A percentile compares a stretch with the other conserved stretches of the same genome.
Evolutionary conservation across 2,797 vertebrate species (phyloP).

Genomic region (Threskiornis aethiopicus): DNA sequence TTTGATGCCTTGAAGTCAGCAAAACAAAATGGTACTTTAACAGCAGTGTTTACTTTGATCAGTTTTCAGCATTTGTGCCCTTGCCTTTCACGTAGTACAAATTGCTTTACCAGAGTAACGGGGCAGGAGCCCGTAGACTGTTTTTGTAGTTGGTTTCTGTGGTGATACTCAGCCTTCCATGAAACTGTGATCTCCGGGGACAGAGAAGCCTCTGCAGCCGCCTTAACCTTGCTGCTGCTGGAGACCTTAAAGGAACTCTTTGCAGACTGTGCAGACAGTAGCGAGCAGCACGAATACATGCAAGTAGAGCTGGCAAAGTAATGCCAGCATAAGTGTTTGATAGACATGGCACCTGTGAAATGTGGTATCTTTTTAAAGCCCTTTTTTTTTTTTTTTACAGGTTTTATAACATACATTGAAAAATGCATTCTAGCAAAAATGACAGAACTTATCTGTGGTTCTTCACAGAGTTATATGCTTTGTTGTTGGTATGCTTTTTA

Average conservation of each 20-base stretch:
- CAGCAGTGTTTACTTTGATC: constrained; percentile 76
- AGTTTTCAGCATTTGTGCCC: constrained; percentile 76
- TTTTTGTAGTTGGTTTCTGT: constrained; percentile 83
- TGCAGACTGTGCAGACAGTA: not conserved
- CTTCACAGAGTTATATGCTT: not conserved
- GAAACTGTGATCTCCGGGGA: constrained; percentile 73
- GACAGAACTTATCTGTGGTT: not conserved
- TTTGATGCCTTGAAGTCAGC: constrained; percentile 67
- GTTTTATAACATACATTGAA: not conserved
- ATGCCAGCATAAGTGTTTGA: not conserved
- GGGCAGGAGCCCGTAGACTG: constrained; percentile 70
- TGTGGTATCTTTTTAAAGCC: not conserved
- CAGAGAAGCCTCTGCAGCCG: constrained; percentile 64
- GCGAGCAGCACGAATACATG: not conserved
- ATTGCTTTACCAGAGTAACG: constrained; percentile 79
- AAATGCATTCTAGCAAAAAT: not conserved
- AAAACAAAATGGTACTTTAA: constrained; percentile 65
- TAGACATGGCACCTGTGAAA: not conserved
- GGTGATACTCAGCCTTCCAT: constrained; percentile 75
- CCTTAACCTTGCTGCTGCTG: constrained; percentile 62
- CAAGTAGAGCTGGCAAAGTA: not conserved
- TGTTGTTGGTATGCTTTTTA: not conserved
- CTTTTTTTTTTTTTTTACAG: not conserved
- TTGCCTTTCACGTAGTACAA: constrained; percentile 71
- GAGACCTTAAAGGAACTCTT: constrained; percentile 46